Evolutionary conservation across 2,888 invertebrate species (phyloP).

Genomic region (Agapetus fuscipes): DNA sequence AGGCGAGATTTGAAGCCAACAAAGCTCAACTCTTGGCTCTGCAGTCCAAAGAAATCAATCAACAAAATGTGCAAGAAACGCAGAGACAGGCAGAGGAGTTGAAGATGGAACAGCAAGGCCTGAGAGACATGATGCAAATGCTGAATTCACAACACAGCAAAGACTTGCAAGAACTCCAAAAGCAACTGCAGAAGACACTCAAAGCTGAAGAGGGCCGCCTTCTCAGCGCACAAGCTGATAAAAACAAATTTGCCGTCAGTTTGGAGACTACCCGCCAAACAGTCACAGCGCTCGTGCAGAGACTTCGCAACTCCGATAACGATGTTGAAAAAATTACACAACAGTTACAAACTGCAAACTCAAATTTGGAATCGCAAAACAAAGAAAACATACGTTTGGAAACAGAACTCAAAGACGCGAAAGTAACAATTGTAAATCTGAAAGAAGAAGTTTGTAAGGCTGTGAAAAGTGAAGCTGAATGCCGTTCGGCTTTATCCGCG

Average conservation of each 20-base stretch:
- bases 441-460: no score
- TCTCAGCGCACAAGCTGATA: conserved; percentile 28
- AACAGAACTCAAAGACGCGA: no score
- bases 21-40: conserved; percentile 41
- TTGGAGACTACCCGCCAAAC: conserved; percentile 48
- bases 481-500: no score
- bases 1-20: conserved; percentile 24
- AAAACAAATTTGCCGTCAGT: conserved; percentile 48
- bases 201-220: not conserved
- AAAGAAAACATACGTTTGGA: no score
- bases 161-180: not conserved
- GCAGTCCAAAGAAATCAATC: conserved; percentile 44
- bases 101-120: conserved; percentile 32
- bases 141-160: conserved; percentile 32
- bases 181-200: not conserved
- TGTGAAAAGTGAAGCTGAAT: no score
- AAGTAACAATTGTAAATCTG: no score
- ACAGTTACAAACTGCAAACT: no score
- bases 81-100: conserved; percentile 31
- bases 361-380: no score
- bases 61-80: conserved; percentile 40
- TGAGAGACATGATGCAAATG: conserved; percentile 30
- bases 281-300: conserved; percentile 47
- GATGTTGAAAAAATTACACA: conserved; percentile 43
- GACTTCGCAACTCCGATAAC: conserved; percentile 48